Conservation (phyloP, 2,113 vertebrate species). For the Mesitornis unicolor region DNA sequence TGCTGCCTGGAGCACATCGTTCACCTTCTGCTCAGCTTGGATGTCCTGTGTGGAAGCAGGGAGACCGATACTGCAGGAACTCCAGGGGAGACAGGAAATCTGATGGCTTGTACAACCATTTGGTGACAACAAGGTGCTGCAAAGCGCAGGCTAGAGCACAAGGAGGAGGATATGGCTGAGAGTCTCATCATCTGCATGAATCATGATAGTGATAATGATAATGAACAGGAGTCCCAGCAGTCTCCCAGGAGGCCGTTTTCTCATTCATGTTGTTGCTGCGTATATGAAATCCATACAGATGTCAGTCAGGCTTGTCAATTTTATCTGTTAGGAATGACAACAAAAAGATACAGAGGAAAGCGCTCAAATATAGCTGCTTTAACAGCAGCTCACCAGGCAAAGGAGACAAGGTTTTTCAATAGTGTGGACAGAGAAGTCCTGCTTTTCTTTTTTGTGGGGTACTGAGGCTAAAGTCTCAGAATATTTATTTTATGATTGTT, state of each 20-base stretch:
- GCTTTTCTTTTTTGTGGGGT: neutral
- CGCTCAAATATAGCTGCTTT: neutral
- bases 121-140: neutral
- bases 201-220: constrained; percentile 19
- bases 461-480: neutral
- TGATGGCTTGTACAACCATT: neutral
- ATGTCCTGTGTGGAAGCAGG: neutral
- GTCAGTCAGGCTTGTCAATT: constrained; percentile 37
- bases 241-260: constrained; percentile 25
- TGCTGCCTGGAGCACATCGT: neutral
- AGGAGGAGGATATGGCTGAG: neutral
- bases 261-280: neutral
- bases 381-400: neutral
- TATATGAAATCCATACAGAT: constrained; percentile 25
- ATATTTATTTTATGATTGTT: neutral
- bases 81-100: neutral
- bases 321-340: neutral
- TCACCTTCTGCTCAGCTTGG: neutral
- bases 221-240: neutral
- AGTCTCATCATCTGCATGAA: neutral
- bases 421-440: neutral
- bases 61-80: rapidly evolving
- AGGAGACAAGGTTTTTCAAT: neutral
- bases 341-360: constrained; percentile 6
- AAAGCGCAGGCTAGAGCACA: neutral